Conservation (phyloP, 2,888 invertebrate species). For the Hydriomena furcata region DNA sequence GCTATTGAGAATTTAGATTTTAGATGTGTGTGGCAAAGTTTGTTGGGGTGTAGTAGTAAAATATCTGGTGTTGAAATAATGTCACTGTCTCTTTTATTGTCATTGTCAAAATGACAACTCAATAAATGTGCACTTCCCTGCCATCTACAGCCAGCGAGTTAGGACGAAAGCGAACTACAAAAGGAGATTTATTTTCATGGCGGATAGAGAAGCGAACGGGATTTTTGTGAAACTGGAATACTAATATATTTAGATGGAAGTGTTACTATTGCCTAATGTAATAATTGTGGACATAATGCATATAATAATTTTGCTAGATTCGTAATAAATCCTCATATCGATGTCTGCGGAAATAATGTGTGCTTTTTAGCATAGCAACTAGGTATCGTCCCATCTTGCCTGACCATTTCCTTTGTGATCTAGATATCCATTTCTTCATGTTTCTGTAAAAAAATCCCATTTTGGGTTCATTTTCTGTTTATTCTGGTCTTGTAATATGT, state of each 20-base stretch:
- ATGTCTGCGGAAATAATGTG: conserved; percentile 44
- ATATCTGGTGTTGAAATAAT: too few species aligned
- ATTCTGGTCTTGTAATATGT: conserved; percentile 16
- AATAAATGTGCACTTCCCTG: too few species aligned
- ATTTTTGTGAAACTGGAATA: conserved; percentile 4
- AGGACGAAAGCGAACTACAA: too few species aligned
- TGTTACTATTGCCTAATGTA: neutral
- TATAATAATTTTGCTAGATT: conserved; percentile 3
- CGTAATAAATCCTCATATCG: conserved; percentile 1
- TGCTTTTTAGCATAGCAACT: conserved; percentile 52
- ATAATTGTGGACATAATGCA: conserved; percentile 4
- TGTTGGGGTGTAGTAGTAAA: too few species aligned
- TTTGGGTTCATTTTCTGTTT: conserved; percentile 11
- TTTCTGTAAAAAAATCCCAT: conserved; percentile 28
- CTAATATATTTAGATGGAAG: conserved; percentile 5
- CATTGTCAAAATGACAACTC: too few species aligned
- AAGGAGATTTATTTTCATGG: conserved; percentile 32
- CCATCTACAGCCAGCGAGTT: neutral
- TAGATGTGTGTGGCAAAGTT: too few species aligned
- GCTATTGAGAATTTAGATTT: too few species aligned
- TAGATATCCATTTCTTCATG: conserved; percentile 52
- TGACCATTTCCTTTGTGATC: conserved; percentile 79
- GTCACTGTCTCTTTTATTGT: too few species aligned
- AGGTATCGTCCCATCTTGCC: conserved; percentile 53
- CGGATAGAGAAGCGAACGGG: conserved; percentile 21